These are phyloP conservation scores for Calameuta idolon DNA, from an alignment of 2,888 invertebrate species.

Conservation along the genomic window DNA sequence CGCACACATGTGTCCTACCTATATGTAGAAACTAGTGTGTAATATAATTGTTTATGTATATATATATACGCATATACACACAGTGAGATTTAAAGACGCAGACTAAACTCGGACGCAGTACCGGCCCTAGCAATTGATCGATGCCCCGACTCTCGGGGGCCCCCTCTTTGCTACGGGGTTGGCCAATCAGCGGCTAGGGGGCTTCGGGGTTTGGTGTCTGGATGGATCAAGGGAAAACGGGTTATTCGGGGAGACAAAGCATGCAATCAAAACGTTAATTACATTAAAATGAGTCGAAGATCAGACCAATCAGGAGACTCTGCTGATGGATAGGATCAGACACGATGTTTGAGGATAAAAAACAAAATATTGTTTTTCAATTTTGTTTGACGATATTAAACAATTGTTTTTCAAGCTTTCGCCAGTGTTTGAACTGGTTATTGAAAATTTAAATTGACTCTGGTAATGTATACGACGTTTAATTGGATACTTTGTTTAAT, in stretches of 20 bases:
- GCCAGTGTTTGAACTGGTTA: too few relatives aligned
- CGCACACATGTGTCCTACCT: neutral
- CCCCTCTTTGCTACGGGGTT: slow-evolving; percentile 26
- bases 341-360: neutral
- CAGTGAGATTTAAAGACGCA: too few relatives aligned
- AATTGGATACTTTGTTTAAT: too few relatives aligned
- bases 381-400: neutral
- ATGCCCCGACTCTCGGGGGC: slow-evolving; percentile 44
- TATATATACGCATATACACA: too few relatives aligned
- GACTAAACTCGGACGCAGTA: slow-evolving; percentile 23
- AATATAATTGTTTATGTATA: too few relatives aligned
- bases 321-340: slow-evolving; percentile 37
- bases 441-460: too few relatives aligned
- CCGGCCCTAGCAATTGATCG: slow-evolving; percentile 51
- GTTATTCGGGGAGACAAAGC: slow-evolving; percentile 59
- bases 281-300: slow-evolving; percentile 66
- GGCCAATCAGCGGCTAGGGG: slow-evolving; percentile 15
- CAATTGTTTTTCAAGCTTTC: too few relatives aligned
- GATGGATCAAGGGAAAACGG: slow-evolving; percentile 25
- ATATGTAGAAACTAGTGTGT: neutral
- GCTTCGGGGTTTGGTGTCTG: slow-evolving; percentile 27
- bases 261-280: slow-evolving; percentile 66
- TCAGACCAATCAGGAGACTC: slow-evolving; percentile 56
- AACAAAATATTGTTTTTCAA: neutral
- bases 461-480: too few relatives aligned